phyloP scores from a whole-genome alignment of 2,797 vertebrate species.

The Cossypha niveicapilla region DNA sequence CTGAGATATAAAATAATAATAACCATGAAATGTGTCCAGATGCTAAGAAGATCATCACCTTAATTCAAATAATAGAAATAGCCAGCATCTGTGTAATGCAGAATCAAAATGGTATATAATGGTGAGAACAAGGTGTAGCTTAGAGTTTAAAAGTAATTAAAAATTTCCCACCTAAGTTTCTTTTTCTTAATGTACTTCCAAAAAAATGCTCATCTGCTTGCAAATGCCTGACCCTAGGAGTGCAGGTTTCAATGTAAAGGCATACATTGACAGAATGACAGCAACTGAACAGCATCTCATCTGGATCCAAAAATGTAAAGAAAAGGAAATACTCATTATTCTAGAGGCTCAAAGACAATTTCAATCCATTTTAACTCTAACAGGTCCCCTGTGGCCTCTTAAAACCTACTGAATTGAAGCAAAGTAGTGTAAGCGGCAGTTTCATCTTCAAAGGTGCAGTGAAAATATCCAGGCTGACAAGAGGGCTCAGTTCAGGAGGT shows the following conservation, averaged over 20 bases:
- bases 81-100: background rate
- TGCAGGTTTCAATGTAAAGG: conserved; percentile 35
- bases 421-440: conserved; percentile 47
- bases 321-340: conserved; percentile 74
- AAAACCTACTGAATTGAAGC: conserved; percentile 72
- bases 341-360: conserved; percentile 70
- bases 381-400: conserved; percentile 68
- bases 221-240: conserved; percentile 59
- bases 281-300: conserved; percentile 47
- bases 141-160: conserved; percentile 61
- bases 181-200: conserved; percentile 53
- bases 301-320: conserved; percentile 73
- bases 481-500: conserved; percentile 61
- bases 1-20: conserved; percentile 37
- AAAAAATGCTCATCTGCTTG: conserved; percentile 1
- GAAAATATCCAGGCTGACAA: conserved; percentile 69
- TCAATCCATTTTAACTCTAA: conserved; percentile 72
- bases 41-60: conserved; percentile 42
- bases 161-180: conserved; percentile 58
- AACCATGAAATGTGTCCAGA: conserved; percentile 14
- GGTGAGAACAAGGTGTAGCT: conserved; percentile 29
- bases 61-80: conserved; percentile 42
- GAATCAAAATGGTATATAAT: conserved; percentile 45
- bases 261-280: conserved; percentile 46
- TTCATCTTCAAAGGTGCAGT: conserved; percentile 71